phyloP scores from a whole-genome alignment of 2,797 vertebrate genomes.

The Denticeps clupeoides region DNA sequence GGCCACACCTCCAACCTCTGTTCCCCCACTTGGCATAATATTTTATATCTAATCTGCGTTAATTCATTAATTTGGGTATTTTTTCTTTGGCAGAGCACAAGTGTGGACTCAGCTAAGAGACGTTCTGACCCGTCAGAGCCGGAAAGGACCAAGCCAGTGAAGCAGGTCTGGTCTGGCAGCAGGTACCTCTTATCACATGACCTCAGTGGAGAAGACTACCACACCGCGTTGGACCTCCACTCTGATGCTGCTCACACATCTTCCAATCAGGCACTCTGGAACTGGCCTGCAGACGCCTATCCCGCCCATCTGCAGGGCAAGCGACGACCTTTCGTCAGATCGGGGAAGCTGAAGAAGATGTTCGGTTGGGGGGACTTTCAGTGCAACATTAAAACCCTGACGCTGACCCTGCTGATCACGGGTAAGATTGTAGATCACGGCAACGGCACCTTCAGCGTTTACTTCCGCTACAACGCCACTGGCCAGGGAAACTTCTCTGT shows the following conservation, averaged over 20 bases:
- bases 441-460: constrained; percentile 94
- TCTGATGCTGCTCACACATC: constrained; percentile 77
- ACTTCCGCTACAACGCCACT: constrained; percentile 94
- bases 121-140: constrained; percentile 64
- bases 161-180: constrained; percentile 81
- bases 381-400: constrained; percentile 93
- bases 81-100: constrained; percentile 60
- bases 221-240: too few species aligned
- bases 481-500: constrained; percentile 94
- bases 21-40: too few species aligned
- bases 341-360: constrained; percentile 98
- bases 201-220: too few species aligned
- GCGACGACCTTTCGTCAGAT: constrained; percentile 82
- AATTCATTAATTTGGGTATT: too few species aligned
- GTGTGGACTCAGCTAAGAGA: constrained; percentile 62
- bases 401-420: constrained; percentile 89
- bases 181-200: too few species aligned
- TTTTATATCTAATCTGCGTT: too few species aligned
- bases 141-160: constrained; percentile 71
- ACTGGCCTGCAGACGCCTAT: constrained; percentile 80
- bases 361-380: constrained; percentile 99
- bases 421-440: constrained; percentile 97
- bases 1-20: too few species aligned
- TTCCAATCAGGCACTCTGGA: constrained; percentile 82
- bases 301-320: constrained; percentile 70